Evolutionary conservation across 2,888 invertebrate genomes (phyloP), one percentile per base, ranked within the genome.

Genomic region (Lutraria lutraria): DNA sequence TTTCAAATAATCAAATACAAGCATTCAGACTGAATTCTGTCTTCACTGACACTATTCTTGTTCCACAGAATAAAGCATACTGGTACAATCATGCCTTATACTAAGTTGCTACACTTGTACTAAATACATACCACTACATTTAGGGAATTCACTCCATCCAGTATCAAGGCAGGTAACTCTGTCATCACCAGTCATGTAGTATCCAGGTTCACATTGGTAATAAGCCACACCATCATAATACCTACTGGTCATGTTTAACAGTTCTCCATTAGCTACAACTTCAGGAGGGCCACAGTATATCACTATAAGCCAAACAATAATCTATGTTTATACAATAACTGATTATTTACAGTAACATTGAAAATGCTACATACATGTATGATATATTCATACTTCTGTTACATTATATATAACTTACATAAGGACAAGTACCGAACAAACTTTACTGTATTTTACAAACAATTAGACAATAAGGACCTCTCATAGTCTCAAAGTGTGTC

Each of bases 271-370:
- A 15, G 84, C 31, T 63, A 94, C 92, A 43, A 93, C 83, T 13
- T 60, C 54, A 19, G 94, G 94, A 12, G 94, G 91, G 63, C 94
- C 94, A 94, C 95, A 95, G 79, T 92, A 88, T 31, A 94, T 93
- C 88, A 92, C 95, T 95, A 90, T 15, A 94, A 93, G 53, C 25
- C n/a, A 68, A 60, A 60, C 60, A 60, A 21, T 60, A 21, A n/a
- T 4, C 8, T 60, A 16, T n/a, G 10, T 25, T 68, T 25, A 68
- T n/a, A 68, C 63, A n/a, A n/a, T n/a, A 53, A 53, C 53, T n/a
- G n/a, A 53, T 53, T 53, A 53, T 53, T 53, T n/a, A n/a, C n/a
- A n/a, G n/a, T 43, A 43, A 43, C 43, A 43, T 8, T 8, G 56
- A 13, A 56, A 56, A 56, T 56, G 16, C 15, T 56, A 19, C 19